phyloP scores from a whole-genome alignment of 1,140 invertebrate genomes.

The Bombus superbus region DNA sequence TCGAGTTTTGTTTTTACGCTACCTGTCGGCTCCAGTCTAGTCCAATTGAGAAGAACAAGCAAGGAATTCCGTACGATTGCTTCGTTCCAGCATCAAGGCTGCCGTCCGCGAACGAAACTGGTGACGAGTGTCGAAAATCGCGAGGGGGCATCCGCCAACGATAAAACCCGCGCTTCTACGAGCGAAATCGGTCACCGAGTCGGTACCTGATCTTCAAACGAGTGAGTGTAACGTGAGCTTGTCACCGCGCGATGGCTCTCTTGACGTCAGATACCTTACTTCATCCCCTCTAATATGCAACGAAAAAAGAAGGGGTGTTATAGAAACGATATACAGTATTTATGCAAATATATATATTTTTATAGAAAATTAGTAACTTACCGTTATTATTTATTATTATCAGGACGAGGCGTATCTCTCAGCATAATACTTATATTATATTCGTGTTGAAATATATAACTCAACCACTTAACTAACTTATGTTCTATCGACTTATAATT shows the following conservation, averaged over 20 bases:
- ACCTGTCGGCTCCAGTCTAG: conserved; percentile 41
- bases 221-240: conserved; percentile 50
- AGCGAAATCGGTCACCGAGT: conserved; percentile 39
- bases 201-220: conserved; percentile 60
- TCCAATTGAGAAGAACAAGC: conserved; percentile 3
- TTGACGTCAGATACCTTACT: conserved; percentile 61
- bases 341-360: background rate
- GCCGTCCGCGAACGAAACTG: conserved; percentile 1
- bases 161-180: background rate
- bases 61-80: background rate
- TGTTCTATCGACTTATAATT: too few species aligned
- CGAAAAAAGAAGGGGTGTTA: conserved; percentile 38
- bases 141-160: conserved; percentile 32
- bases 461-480: too few species aligned
- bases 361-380: background rate
- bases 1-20: conserved; percentile 7
- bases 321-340: background rate
- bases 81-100: conserved; percentile 31
- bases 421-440: too few species aligned
- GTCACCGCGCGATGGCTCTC: conserved; percentile 53
- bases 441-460: too few species aligned
- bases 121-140: conserved; percentile 11
- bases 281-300: conserved; percentile 42
- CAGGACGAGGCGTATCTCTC: too few species aligned
- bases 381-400: too few species aligned